phyloP scores from a whole-genome alignment of 1,140 invertebrate species.

The Ceratosolen solmsi region DNA sequence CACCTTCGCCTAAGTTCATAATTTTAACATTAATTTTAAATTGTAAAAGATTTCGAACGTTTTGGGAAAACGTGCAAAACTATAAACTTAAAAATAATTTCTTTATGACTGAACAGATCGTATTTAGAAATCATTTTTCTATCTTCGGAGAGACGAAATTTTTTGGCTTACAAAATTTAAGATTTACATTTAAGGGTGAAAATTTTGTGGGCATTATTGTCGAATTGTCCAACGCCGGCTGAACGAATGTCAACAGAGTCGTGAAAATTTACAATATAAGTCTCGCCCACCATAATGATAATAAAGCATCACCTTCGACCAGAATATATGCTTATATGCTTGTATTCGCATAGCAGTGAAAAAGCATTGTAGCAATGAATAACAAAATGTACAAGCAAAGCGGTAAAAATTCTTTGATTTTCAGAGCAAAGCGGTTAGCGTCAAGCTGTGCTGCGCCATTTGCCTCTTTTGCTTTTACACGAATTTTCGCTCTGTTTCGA shows the following conservation, averaged over 20 bases:
- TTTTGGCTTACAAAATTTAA: too few relatives aligned
- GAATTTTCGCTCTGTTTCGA: conserved; percentile 3
- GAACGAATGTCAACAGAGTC: too few relatives aligned
- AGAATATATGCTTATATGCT: neutral
- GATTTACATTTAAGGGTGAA: too few relatives aligned
- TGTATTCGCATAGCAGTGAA: neutral
- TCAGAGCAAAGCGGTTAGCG: neutral
- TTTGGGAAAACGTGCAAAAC: too few relatives aligned
- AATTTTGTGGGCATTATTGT: too few relatives aligned
- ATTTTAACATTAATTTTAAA: neutral
- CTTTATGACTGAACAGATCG: too few relatives aligned
- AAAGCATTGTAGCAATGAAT: neutral
- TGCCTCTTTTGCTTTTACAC: neutral
- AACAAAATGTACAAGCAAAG: neutral
- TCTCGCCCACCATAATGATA: neutral
- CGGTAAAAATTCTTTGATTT: conserved; percentile 7
- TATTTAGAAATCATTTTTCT: too few relatives aligned
- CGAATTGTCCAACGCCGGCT: too few relatives aligned
- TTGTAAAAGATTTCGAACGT: neutral
- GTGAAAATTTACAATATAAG: too few relatives aligned
- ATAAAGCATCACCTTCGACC: too few relatives aligned
- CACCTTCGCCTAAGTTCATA: neutral
- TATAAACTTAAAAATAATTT: too few relatives aligned
- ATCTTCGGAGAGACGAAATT: too few relatives aligned
- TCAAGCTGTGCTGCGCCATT: neutral